Percentiles rank a stretch among this genome's conserved stretches.
Conservation (phyloP, 1,140 invertebrate genomes). For the Solen grandis region DNA sequence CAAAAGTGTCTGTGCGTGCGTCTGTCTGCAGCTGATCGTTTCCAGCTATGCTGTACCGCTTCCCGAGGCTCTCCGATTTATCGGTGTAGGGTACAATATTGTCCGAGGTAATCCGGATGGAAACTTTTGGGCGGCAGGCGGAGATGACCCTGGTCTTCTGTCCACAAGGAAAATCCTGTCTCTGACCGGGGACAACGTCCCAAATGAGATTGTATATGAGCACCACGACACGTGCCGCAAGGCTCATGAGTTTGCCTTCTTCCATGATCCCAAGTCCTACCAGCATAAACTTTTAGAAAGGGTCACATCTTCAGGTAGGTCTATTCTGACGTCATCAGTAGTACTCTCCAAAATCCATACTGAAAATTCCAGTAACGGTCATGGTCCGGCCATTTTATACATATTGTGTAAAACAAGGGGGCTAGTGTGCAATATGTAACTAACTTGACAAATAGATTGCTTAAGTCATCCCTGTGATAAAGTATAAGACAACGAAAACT, state of each 20-base stretch:
- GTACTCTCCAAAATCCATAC: no score
- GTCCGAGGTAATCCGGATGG: conserved; percentile 63
- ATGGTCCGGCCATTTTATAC: no score
- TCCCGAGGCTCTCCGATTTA: conserved; percentile 49
- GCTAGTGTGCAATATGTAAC: no score
- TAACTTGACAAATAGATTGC: no score
- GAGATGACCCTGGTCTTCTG: conserved; percentile 65
- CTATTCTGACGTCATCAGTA: no score
- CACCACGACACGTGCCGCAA: conserved; percentile 57
- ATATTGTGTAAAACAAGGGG: no score
- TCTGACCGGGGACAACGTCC: conserved; percentile 35
- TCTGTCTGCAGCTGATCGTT: conserved; percentile 23
- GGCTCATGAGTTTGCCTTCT: conserved; percentile 44
- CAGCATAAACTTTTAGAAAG: conserved; percentile 59
- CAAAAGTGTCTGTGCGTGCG: conserved; percentile 32
- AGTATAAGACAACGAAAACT: no score
- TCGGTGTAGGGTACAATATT: conserved; percentile 66
- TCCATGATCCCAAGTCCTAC: conserved; percentile 63
- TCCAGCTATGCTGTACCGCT: neutral
- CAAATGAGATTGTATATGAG: conserved; percentile 52
- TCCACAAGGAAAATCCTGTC: conserved; percentile 60
- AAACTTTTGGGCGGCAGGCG: conserved; percentile 52
- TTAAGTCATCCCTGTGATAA: no score
- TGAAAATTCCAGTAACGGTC: no score
- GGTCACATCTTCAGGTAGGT: conserved; percentile 54